Evolutionary conservation across 2,113 vertebrate genomes (phyloP), one percentile per base, ranked within the genome.

Genomic region (Xiphophorus hellerii): DNA sequence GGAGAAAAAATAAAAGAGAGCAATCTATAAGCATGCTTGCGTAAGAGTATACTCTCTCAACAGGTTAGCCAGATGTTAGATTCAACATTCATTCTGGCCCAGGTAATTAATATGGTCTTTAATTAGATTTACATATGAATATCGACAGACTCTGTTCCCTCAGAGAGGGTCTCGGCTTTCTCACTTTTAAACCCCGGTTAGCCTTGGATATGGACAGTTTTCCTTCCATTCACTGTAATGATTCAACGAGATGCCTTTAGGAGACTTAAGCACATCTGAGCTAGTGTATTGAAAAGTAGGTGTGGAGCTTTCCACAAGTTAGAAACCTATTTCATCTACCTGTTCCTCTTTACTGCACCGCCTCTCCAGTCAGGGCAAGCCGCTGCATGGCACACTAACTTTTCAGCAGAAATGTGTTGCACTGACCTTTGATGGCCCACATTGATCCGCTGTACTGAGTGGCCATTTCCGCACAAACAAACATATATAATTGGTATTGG

Each of bases 21-120:
- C 95, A 95, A 97, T 97, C 96, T 95, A 96, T 97, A 97, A 96
- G 94, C 90, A 91, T 94, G 95, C 95, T 96, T 94, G 94, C 92
- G 91, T 94, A 95, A 95, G 95, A 95, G 96, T 96, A 97, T 96
- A 95, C 95, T 94, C 94, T 94, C 94, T 95, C 94, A 93, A 93
- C 94, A 92, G 91, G 87, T 88, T 89, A 94, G 92, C 74, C 78
- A 76, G 92, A 93, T 94, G 95, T 96, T 92, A 90, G 93, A 95
- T 95, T 96, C 94, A 84, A 83, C 67, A 76, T 72, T 82, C 85
- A 84, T 87, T 91, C 78, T 81, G 87, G 74, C 84, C 81, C 29
- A 76, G 86, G 90, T 92, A 92, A 92, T 94, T 94, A 93, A 93
- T 92, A 91, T 87, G 88, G 75, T 76, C 84, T 85, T 86, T 93